These are phyloP conservation scores for Indri indri DNA, from an alignment of 2,113 vertebrate genomes.

Conservation along the genomic window DNA sequence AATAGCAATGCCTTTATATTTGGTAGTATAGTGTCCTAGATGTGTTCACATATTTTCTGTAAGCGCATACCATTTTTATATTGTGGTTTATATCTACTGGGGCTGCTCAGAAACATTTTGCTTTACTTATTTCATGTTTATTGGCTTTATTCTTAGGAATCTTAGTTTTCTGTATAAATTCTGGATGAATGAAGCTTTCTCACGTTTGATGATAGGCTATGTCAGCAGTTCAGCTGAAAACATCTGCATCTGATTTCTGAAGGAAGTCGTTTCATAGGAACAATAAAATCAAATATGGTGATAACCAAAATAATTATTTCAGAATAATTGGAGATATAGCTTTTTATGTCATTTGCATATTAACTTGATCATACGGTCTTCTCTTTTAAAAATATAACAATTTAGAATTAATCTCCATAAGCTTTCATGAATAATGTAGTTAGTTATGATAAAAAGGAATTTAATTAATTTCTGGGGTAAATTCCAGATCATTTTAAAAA, in stretches of 20 bases:
- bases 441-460: slow-evolving; percentile 27
- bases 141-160: background rate
- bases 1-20: background rate
- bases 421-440: slow-evolving; percentile 51
- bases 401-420: slow-evolving; percentile 47
- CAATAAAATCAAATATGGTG: background rate
- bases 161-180: background rate
- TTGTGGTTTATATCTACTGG: background rate
- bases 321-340: background rate
- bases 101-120: background rate
- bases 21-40: background rate
- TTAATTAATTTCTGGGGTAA: slow-evolving; percentile 71
- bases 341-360: slow-evolving; percentile 11
- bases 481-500: slow-evolving; percentile 58
- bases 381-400: slow-evolving; percentile 3
- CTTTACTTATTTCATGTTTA: background rate
- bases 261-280: background rate
- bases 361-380: slow-evolving; percentile 20
- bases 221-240: background rate
- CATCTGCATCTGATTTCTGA: background rate
- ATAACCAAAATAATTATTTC: slow-evolving; percentile 37
- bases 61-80: background rate
- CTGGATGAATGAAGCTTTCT: background rate
- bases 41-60: background rate
- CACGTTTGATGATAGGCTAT: background rate